A percentile compares a stretch with the other conserved stretches of the same genome.
Evolutionary conservation across 1,140 invertebrate species (phyloP).

Genomic region (Drosophila ficusphila): DNA sequence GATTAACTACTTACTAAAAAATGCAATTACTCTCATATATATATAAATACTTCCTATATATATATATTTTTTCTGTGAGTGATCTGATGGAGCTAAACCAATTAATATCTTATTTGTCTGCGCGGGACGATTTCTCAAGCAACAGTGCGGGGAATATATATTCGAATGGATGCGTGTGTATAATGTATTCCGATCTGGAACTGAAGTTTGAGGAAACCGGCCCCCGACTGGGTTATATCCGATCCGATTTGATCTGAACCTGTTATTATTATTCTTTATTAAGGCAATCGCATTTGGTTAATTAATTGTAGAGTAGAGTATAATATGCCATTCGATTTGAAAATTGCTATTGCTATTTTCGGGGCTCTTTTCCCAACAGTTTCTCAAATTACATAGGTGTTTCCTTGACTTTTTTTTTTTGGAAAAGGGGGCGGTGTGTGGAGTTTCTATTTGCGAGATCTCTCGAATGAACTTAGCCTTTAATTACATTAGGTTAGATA

Average conservation of each 20-base stretch:
- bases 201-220: conserved; percentile 66
- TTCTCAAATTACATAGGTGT: background rate
- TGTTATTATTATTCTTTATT: conserved; percentile 38
- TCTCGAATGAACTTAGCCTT: conserved; percentile 27
- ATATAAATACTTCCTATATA: conserved; percentile 18
- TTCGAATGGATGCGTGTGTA: conserved; percentile 7
- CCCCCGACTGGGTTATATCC: conserved; percentile 45
- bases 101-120: conserved; percentile 23
- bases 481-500: conserved; percentile 44
- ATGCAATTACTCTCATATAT: conserved; percentile 63
- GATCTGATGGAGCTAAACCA: conserved; percentile 40
- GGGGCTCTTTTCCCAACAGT: conserved; percentile 7
- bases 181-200: conserved; percentile 40
- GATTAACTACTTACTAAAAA: conserved; percentile 81
- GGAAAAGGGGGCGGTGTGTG: background rate
- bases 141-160: conserved; percentile 37
- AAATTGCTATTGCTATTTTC: conserved; percentile 43
- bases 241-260: conserved; percentile 2
- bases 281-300: conserved; percentile 57
- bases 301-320: conserved; percentile 50
- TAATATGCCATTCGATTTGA: conserved; percentile 35
- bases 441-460: conserved; percentile 11
- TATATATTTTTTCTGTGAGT: conserved; percentile 12
- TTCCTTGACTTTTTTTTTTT: background rate
- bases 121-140: conserved; percentile 67